phyloP scores from a whole-genome alignment of 35 echinoderm and acorn worm genomes.

The Ophiothrix spiculata region DNA sequence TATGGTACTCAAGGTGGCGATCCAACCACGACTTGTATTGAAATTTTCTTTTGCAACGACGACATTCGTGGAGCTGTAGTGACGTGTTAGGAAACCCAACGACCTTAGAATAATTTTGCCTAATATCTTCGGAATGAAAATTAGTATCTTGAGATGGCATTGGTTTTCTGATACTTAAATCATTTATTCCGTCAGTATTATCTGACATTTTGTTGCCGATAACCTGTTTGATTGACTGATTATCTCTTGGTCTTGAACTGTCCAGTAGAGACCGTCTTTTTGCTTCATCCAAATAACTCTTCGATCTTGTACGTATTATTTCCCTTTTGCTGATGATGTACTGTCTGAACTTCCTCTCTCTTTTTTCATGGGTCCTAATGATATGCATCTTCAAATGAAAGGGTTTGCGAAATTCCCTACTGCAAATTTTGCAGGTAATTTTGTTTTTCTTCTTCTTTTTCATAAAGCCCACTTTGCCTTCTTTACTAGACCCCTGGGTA shows the following conservation, averaged over 20 bases:
- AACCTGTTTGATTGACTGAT: too few relatives aligned
- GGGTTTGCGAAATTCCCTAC: not conserved
- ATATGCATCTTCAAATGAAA: not conserved
- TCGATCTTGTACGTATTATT: not conserved
- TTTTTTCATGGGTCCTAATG: not conserved
- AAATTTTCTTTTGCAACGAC: not conserved
- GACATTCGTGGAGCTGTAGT: too few relatives aligned
- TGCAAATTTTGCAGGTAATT: not conserved
- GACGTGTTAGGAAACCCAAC: too few relatives aligned
- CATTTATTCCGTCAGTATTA: too few relatives aligned
- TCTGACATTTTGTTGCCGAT: too few relatives aligned
- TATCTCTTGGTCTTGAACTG: too few relatives aligned
- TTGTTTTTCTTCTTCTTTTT: not conserved
- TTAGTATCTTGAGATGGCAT: too few relatives aligned
- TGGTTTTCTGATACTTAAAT: too few relatives aligned
- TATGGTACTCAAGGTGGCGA: too few relatives aligned
- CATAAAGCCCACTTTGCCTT: not conserved
- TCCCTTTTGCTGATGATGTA: not conserved
- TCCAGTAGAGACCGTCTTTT: too few relatives aligned
- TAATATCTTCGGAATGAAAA: too few relatives aligned
- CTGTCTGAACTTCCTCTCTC: not conserved
- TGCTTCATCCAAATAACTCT: not conserved
- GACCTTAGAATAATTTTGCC: too few relatives aligned
- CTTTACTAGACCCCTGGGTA: not conserved
- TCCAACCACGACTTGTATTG: not conserved